Conservation (phyloP, 2,888 invertebrate genomes). For the Phytoseiulus persimilis region DNA sequence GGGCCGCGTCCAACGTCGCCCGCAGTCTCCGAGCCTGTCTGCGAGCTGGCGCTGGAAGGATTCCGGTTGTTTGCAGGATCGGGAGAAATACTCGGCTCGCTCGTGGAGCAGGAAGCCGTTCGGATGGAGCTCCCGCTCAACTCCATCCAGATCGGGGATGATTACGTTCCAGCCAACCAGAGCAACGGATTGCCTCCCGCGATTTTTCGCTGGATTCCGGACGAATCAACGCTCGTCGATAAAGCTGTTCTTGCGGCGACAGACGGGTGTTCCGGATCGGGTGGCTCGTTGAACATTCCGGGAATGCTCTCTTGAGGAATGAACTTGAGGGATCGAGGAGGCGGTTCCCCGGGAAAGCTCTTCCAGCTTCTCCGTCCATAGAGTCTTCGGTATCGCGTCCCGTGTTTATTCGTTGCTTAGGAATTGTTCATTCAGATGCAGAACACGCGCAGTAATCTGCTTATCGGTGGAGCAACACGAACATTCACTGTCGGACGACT, state of each 20-base stretch:
- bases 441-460: neutral
- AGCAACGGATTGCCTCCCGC: neutral
- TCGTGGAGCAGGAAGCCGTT: neutral
- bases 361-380: neutral
- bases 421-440: neutral
- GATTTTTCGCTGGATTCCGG: neutral
- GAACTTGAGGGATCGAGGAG: neutral
- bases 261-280: neutral
- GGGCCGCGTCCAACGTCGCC: neutral
- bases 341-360: neutral
- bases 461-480: neutral
- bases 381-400: neutral
- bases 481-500: too few species aligned
- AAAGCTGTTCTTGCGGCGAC: neutral
- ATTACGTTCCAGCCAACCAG: neutral
- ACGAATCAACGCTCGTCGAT: neutral
- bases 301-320: neutral
- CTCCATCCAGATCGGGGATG: neutral
- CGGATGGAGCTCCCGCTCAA: neutral
- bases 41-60: neutral
- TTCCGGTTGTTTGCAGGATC: neutral
- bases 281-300: neutral
- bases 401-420: neutral
- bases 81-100: neutral
- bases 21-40: neutral